A percentile compares a stretch with the other conserved stretches of the same genome.
phyloP scores from a whole-genome alignment of 2,888 invertebrate species.

The Andrena hattorfiana region DNA sequence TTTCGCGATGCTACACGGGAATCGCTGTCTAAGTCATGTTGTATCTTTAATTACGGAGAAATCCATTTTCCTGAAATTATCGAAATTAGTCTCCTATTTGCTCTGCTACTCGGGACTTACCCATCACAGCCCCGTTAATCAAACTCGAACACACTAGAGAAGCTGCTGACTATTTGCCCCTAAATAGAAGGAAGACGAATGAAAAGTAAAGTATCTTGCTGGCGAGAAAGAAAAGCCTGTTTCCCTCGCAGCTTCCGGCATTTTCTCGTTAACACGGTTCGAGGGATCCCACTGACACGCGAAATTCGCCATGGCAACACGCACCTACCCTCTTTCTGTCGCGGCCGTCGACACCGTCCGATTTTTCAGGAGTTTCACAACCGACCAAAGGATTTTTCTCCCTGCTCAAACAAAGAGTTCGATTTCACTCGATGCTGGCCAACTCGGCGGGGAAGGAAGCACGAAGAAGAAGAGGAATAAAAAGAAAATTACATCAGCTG shows the following conservation, averaged over 20 bases:
- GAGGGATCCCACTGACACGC: conserved; percentile 52
- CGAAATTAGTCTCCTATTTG: background rate
- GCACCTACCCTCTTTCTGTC: conserved; percentile 6
- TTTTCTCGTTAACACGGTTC: conserved; percentile 57
- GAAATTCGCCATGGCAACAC: conserved; percentile 60
- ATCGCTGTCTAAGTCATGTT: background rate
- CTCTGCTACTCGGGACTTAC: background rate
- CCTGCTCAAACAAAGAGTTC: conserved; percentile 64
- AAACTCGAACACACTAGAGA: background rate
- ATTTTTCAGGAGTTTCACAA: conserved; percentile 51
- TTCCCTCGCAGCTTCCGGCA: conserved; percentile 36
- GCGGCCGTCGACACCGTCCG: conserved; percentile 26
- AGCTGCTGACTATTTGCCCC: background rate
- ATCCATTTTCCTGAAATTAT: background rate
- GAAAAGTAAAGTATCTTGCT: conserved; percentile 5
- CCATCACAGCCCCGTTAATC: background rate
- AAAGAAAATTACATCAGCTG: conserved; percentile 58
- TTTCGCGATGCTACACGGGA: too few species aligned
- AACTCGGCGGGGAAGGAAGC: background rate
- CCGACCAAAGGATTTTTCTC: conserved; percentile 37
- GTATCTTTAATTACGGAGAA: too few species aligned
- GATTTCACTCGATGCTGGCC: conserved; percentile 50
- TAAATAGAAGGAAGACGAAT: background rate
- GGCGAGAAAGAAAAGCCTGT: background rate
- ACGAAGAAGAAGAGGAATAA: conserved; percentile 16